A percentile compares a stretch with the other conserved stretches of the same genome.
Conservation (phyloP, 23 tunicate genomes). For the Ascidia mentula region DNA sequence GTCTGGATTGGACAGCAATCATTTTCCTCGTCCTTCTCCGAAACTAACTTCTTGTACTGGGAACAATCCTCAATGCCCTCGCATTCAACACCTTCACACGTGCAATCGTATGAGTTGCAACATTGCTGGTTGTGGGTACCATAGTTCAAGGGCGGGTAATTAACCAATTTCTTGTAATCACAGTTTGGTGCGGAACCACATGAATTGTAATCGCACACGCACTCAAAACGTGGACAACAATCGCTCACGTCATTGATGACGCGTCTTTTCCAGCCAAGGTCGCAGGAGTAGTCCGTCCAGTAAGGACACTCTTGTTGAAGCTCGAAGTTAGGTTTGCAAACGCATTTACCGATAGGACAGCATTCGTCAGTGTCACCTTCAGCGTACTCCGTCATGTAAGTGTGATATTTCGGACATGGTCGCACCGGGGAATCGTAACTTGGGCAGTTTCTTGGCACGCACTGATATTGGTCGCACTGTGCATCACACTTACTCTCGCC, state of each 20-base stretch:
- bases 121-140: slow-evolving; percentile 25
- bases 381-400: not conserved
- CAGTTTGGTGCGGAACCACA: slow-evolving; percentile 36
- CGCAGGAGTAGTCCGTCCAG: slow-evolving; percentile 11
- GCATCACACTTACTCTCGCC: slow-evolving; percentile 17
- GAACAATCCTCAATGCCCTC: slow-evolving; percentile 11
- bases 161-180: not conserved
- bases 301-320: slow-evolving; percentile 26
- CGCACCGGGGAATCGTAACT: not conserved
- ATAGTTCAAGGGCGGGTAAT: not conserved
- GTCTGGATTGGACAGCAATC: slow-evolving; percentile 34
- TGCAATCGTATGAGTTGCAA: slow-evolving; percentile 28
- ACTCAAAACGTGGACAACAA: slow-evolving; percentile 39
- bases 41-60: slow-evolving; percentile 8
- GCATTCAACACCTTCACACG: slow-evolving; percentile 24
- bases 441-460: slow-evolving; percentile 14
- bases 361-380: slow-evolving; percentile 26
- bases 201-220: slow-evolving; percentile 20
- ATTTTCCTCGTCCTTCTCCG: not conserved
- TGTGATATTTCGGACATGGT: slow-evolving; percentile 20
- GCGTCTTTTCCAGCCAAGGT: not conserved
- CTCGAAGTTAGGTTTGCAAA: slow-evolving; percentile 10
- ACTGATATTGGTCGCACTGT: slow-evolving; percentile 26
- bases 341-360: slow-evolving; percentile 35
- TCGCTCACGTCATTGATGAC: not conserved